Conservation (phyloP, 2,888 invertebrate genomes). For the Lithophane ornitopus region DNA sequence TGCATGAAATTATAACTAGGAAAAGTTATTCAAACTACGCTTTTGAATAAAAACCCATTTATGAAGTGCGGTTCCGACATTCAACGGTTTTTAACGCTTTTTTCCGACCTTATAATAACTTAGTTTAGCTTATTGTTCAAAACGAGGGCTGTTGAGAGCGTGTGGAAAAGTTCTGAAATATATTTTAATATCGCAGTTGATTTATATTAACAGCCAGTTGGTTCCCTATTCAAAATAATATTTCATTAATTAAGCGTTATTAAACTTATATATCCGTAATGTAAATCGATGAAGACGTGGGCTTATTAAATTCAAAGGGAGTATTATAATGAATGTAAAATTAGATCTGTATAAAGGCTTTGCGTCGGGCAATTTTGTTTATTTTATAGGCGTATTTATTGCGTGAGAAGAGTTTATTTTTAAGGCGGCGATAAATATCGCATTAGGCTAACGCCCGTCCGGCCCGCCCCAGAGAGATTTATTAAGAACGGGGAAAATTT, state of each 20-base stretch:
- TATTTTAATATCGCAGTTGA: constrained; percentile 32
- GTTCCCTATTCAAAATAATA: constrained; percentile 18
- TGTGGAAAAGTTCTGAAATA: constrained; percentile 47
- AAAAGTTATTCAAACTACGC: constrained; percentile 16
- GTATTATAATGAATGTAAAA: constrained; percentile 62
- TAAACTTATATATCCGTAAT: constrained; percentile 12
- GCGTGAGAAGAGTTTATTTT: constrained; percentile 82
- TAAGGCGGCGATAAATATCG: constrained; percentile 85
- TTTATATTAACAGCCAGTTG: constrained; percentile 25
- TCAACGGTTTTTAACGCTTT: constrained; percentile 13
- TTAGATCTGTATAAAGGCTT: constrained; percentile 64
- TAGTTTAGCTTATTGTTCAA: constrained; percentile 41
- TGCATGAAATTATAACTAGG: constrained; percentile 24
- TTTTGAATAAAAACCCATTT: constrained; percentile 33
- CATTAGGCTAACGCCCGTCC: constrained; percentile 81
- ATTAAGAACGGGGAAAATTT: constrained; percentile 80
- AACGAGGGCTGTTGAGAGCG: constrained; percentile 40
- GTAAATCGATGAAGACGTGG: constrained; percentile 29
- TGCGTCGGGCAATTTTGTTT: constrained; percentile 72
- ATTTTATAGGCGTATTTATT: constrained; percentile 81
- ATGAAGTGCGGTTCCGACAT: neutral
- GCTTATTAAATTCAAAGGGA: constrained; percentile 41
- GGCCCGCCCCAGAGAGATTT: constrained; percentile 76
- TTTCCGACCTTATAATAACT: constrained; percentile 26
- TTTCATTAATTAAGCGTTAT: constrained; percentile 27